Evolutionary conservation across 2,888 invertebrate species (phyloP).

Genomic region (Elgonia sp.): DNA sequence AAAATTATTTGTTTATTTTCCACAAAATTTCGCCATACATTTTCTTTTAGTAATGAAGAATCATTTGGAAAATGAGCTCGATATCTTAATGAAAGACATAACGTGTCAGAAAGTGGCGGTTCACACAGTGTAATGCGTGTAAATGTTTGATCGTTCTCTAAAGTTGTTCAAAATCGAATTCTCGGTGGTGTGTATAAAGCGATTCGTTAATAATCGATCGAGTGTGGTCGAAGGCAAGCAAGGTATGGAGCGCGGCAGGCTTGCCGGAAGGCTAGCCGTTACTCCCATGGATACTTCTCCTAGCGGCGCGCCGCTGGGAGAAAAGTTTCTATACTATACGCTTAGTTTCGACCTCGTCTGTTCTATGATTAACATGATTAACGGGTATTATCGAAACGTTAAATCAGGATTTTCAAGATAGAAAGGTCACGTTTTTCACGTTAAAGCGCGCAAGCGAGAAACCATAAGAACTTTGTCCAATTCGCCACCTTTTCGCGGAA

Average conservation of each 20-base stretch:
- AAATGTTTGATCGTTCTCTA: conserved; percentile 27
- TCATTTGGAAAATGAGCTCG: neutral
- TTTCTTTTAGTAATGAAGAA: neutral
- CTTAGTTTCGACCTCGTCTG: conserved; percentile 72
- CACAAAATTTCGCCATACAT: too few relatives aligned
- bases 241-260: conserved; percentile 66
- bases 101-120: neutral
- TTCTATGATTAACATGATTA: conserved; percentile 74
- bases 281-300: conserved; percentile 73
- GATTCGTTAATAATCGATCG: conserved; percentile 75
- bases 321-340: conserved; percentile 70
- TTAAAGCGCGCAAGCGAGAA: conserved; percentile 29
- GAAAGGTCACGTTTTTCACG: conserved; percentile 72
- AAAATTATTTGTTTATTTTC: too few relatives aligned
- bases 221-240: conserved; percentile 75
- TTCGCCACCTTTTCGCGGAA: conserved; percentile 4
- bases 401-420: conserved; percentile 72
- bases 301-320: conserved; percentile 63
- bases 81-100: neutral
- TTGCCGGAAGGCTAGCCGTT: conserved; percentile 75
- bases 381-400: conserved; percentile 74
- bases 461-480: conserved; percentile 14
- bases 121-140: conserved; percentile 1
- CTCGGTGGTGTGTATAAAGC: conserved; percentile 56
- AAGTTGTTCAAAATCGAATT: conserved; percentile 56